phyloP scores from a whole-genome alignment of 2,113 vertebrate species.

The Mobula birostris region DNA sequence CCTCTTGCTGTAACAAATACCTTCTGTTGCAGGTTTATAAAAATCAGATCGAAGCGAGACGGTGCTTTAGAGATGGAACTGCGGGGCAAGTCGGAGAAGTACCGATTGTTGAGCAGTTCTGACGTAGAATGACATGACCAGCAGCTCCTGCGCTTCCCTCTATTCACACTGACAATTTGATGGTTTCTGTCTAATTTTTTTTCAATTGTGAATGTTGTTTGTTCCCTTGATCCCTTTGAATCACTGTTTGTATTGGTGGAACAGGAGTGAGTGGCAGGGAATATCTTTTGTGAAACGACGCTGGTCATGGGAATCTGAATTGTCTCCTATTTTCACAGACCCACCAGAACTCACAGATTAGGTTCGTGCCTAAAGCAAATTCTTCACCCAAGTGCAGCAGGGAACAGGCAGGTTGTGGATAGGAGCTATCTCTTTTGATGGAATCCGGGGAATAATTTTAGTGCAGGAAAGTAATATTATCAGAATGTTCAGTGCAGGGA shows the following conservation, averaged over 20 bases:
- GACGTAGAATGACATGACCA: slow-evolving; percentile 57
- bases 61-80: slow-evolving; percentile 55
- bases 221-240: neutral
- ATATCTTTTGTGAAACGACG: neutral
- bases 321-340: neutral
- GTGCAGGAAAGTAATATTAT: neutral
- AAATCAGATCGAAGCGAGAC: neutral
- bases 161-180: neutral
- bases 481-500: neutral
- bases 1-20: neutral
- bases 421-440: neutral
- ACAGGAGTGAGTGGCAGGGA: neutral
- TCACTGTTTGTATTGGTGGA: neutral
- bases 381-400: neutral
- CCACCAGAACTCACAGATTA: neutral
- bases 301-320: neutral
- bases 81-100: slow-evolving; percentile 43
- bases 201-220: neutral
- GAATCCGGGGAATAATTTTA: neutral
- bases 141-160: neutral
- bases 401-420: neutral
- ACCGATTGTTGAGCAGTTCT: slow-evolving; percentile 57
- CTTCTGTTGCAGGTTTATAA: neutral
- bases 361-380: neutral
- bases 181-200: neutral